These are phyloP conservation scores for Thysanoteuthis rhombus DNA, from an alignment of 2,888 invertebrate genomes.

Conservation along the genomic window DNA sequence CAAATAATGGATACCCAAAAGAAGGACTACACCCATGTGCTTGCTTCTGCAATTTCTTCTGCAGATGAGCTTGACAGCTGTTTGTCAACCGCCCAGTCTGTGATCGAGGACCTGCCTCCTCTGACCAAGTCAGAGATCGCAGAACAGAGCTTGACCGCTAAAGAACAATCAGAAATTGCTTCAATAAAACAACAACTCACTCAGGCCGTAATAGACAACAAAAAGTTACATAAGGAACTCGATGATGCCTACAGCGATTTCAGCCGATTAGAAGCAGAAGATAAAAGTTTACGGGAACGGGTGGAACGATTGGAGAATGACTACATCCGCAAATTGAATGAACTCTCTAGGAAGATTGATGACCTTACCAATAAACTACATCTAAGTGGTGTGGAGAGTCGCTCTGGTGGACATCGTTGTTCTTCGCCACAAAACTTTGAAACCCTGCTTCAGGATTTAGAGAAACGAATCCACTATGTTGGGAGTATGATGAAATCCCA, in stretches of 20 bases:
- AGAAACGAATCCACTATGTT: constrained; percentile 48
- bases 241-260: constrained; percentile 46
- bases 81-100: constrained; percentile 17
- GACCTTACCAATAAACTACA: constrained; percentile 82
- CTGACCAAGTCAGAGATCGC: not conserved
- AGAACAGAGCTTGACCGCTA: constrained; percentile 38
- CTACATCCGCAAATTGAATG: constrained; percentile 75
- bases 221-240: constrained; percentile 48
- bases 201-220: constrained; percentile 46
- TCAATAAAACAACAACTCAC: constrained; percentile 42
- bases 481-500: constrained; percentile 47
- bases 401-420: not conserved
- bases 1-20: constrained; percentile 33
- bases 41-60: constrained; percentile 23
- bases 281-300: constrained; percentile 55
- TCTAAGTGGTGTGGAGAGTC: constrained; percentile 19
- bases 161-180: constrained; percentile 47
- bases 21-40: constrained; percentile 29
- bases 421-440: constrained; percentile 47
- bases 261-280: constrained; percentile 45
- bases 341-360: constrained; percentile 85
- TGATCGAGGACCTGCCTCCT: constrained; percentile 1
- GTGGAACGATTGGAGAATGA: constrained; percentile 74
- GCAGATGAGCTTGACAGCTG: constrained; percentile 29
- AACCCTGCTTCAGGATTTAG: constrained; percentile 50